Conservation (phyloP, 2,797 vertebrate species). For the Ctenopoma multispine region DNA sequence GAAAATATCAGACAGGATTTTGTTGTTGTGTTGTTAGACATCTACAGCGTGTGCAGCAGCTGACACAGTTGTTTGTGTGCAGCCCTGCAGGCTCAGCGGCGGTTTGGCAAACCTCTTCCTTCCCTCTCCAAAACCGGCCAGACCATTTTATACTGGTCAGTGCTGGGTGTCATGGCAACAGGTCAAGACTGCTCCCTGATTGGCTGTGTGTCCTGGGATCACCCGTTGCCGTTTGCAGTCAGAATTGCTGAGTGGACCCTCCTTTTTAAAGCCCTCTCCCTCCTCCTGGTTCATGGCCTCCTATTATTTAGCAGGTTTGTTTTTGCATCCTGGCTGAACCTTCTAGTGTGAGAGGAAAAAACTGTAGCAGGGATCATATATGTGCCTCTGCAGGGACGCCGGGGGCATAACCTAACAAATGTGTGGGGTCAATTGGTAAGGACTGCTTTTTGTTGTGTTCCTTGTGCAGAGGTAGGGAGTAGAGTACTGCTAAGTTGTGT, state of each 20-base stretch:
- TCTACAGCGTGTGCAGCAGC: not conserved
- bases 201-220: slow-evolving; percentile 67
- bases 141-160: slow-evolving; percentile 34
- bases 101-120: not conserved
- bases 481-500: slow-evolving; percentile 55
- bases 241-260: slow-evolving; percentile 88
- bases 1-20: not conserved
- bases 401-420: slow-evolving; percentile 87
- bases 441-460: slow-evolving; percentile 60
- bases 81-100: not conserved
- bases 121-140: not conserved
- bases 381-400: slow-evolving; percentile 77
- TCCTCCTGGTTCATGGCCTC: slow-evolving; percentile 67
- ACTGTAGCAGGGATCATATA: slow-evolving; percentile 80
- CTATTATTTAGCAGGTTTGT: slow-evolving; percentile 81
- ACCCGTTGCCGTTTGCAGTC: slow-evolving; percentile 59
- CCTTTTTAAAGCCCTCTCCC: slow-evolving; percentile 62
- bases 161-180: slow-evolving; percentile 68
- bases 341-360: slow-evolving; percentile 79
- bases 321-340: slow-evolving; percentile 81
- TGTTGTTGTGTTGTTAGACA: not conserved
- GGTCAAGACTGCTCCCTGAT: slow-evolving; percentile 55
- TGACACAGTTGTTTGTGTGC: not conserved
- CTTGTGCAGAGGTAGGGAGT: slow-evolving; percentile 36
- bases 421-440: slow-evolving; percentile 85